These are phyloP conservation scores for Spodoptera picta DNA, from an alignment of 2,888 invertebrate species.

Conservation along the genomic window DNA sequence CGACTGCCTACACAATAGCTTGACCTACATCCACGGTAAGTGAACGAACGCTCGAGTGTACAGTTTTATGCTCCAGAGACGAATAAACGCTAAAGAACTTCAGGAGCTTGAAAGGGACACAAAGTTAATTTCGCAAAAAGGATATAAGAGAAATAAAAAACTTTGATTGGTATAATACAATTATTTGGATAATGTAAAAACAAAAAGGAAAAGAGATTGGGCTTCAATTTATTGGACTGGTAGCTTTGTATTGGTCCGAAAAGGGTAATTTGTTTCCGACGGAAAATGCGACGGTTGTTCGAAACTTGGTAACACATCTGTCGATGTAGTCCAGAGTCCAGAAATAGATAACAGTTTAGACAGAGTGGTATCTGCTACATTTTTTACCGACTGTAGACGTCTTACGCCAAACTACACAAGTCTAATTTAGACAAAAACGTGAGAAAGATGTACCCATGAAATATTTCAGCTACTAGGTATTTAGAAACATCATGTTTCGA, in stretches of 20 bases:
- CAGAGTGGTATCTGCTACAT: constrained; percentile 49
- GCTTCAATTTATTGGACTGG: constrained; percentile 3
- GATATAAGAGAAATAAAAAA: constrained; percentile 3
- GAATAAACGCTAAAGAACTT: constrained; percentile 26
- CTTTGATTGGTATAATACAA: constrained; percentile 2
- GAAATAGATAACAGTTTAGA: constrained; percentile 56
- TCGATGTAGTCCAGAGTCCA: constrained; percentile 47
- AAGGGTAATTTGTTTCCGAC: constrained; percentile 11
- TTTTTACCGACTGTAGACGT: constrained; percentile 31
- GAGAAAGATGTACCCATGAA: background rate
- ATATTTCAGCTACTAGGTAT: background rate
- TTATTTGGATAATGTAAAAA: constrained; percentile 14
- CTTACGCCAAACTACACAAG: constrained; percentile 21
- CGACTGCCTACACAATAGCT: constrained; percentile 43
- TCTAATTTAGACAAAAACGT: constrained; percentile 14
- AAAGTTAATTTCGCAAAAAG: constrained; percentile 18
- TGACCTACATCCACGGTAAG: constrained; percentile 57
- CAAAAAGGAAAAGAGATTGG: constrained; percentile 18
- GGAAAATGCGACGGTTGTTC: constrained; percentile 15
- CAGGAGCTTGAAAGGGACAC: constrained; percentile 10
- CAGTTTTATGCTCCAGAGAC: constrained; percentile 42
- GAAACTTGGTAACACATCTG: constrained; percentile 31
- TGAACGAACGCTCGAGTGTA: constrained; percentile 53
- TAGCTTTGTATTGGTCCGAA: constrained; percentile 7
- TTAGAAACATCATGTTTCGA: no score